Conservation (phyloP, 2,888 invertebrate genomes). For the Chouioia cunea region DNA sequence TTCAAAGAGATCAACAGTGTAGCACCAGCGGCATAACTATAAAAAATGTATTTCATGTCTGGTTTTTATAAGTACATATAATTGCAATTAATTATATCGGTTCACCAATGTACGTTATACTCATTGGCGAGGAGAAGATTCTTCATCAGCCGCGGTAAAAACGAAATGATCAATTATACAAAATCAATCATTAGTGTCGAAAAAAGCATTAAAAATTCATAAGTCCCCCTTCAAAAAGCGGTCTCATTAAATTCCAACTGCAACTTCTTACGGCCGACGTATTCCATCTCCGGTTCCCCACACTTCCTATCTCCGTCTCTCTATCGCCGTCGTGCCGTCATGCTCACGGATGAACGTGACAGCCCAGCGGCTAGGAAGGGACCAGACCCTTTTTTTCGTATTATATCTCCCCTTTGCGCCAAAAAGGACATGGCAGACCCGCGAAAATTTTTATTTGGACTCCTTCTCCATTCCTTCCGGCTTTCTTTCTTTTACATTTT, state of each 20-base stretch:
- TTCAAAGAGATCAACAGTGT: too few relatives aligned
- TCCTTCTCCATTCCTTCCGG: conserved; percentile 39
- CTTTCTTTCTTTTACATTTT: conserved; percentile 35
- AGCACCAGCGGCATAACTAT: too few relatives aligned
- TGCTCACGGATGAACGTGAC: conserved; percentile 53
- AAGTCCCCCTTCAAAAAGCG: too few relatives aligned
- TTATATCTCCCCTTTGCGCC: neutral
- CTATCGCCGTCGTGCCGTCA: conserved; percentile 42
- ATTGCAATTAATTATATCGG: too few relatives aligned
- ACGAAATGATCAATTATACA: neutral
- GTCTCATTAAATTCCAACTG: neutral
- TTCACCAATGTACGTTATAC: too few relatives aligned
- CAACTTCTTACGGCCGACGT: neutral
- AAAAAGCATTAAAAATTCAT: neutral
- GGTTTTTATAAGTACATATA: too few relatives aligned
- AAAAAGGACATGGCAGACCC: conserved; percentile 28
- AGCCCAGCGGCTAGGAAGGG: conserved; percentile 20
- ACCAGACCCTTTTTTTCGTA: too few relatives aligned
- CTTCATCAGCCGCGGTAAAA: too few relatives aligned
- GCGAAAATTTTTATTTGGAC: conserved; percentile 51
- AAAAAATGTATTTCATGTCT: too few relatives aligned
- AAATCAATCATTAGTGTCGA: conserved; percentile 1
- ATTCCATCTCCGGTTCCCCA: too few relatives aligned
- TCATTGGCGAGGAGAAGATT: too few relatives aligned
- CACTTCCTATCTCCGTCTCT: neutral